Conservation (phyloP, 2,888 invertebrate species). For the Villa cingulata region DNA sequence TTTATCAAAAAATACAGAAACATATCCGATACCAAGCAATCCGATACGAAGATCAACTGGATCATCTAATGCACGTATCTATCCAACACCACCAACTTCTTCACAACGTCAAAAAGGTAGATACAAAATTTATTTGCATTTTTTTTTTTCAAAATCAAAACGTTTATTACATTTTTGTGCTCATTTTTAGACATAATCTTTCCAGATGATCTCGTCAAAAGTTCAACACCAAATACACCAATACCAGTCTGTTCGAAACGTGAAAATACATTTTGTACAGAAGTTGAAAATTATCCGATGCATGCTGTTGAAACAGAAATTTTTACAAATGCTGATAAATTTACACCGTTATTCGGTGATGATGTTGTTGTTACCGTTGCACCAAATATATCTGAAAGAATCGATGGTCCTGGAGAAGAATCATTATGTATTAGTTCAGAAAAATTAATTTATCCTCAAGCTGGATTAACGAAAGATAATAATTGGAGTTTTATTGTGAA, state of each 20-base stretch:
- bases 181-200: slow-evolving; percentile 14
- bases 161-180: background rate
- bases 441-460: slow-evolving; percentile 44
- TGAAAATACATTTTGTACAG: slow-evolving; percentile 35
- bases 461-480: slow-evolving; percentile 44
- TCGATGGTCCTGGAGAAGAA: slow-evolving; percentile 32
- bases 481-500: slow-evolving; percentile 59
- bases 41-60: background rate
- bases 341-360: slow-evolving; percentile 27
- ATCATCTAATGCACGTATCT: background rate
- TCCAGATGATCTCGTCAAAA: slow-evolving; percentile 12
- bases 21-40: background rate
- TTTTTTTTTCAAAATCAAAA: background rate
- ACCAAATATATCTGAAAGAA: slow-evolving; percentile 37
- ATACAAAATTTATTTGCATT: background rate
- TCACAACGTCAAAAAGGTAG: background rate
- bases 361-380: slow-evolving; percentile 24
- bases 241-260: background rate
- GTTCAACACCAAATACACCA: too few relatives aligned
- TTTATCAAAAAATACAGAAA: slow-evolving; percentile 19
- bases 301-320: slow-evolving; percentile 20
- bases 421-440: slow-evolving; percentile 37
- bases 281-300: slow-evolving; percentile 36
- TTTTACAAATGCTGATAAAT: slow-evolving; percentile 17
- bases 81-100: background rate